Percentiles rank a stretch among this genome's conserved stretches.
Evolutionary conservation across 2,113 vertebrate genomes (phyloP).

Genomic region (Atractosteus spatula): DNA sequence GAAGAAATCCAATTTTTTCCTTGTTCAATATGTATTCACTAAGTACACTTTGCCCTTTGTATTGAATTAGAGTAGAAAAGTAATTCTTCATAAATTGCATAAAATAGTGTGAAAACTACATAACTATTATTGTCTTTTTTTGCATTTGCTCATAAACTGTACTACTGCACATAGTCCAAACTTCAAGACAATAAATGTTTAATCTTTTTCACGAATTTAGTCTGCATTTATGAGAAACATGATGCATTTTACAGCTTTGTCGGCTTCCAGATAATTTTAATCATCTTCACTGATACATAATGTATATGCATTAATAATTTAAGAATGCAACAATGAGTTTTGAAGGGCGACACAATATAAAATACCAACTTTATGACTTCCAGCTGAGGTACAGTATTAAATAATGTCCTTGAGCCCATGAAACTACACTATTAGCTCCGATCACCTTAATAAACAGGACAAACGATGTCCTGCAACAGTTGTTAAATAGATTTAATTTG

Average conservation of each 20-base stretch:
- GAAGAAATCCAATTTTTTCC: too few relatives aligned
- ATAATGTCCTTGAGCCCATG: conserved; percentile 1
- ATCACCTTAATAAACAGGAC: background rate
- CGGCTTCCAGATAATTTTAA: conserved; percentile 16
- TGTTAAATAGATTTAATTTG: background rate
- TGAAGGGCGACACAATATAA: conserved; percentile 1
- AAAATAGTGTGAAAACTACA: too few relatives aligned
- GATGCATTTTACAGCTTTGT: conserved; percentile 9
- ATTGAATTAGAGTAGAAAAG: too few relatives aligned
- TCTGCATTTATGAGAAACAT: background rate
- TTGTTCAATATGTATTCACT: too few relatives aligned
- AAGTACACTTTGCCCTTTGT: too few relatives aligned
- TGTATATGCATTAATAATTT: conserved; percentile 35
- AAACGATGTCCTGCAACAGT: background rate
- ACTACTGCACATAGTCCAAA: too few relatives aligned
- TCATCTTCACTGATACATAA: conserved; percentile 18
- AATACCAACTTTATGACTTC: conserved; percentile 1
- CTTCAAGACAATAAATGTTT: too few relatives aligned
- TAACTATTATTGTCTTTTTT: too few relatives aligned
- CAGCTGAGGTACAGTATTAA: background rate
- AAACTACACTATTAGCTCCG: background rate
- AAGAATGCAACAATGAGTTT: background rate
- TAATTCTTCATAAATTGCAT: too few relatives aligned
- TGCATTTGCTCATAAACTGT: too few relatives aligned
- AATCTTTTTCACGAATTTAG: too few relatives aligned